These are phyloP conservation scores for Tanaodytes sp. DNA, from an alignment of 2,888 invertebrate genomes.

Conservation along the genomic window DNA sequence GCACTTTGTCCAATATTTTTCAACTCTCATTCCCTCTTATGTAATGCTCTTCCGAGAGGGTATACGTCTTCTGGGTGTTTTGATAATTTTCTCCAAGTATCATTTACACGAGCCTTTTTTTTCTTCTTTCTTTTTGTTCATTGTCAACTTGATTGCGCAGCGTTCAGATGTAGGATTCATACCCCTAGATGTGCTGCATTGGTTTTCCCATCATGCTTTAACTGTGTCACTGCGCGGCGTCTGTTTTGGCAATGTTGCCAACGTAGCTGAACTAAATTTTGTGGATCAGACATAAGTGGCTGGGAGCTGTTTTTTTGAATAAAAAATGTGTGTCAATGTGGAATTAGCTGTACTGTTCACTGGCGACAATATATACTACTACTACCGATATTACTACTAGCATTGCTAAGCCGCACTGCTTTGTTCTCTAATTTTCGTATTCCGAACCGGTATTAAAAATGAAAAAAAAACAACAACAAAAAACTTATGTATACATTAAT, in stretches of 20 bases:
- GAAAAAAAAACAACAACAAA: too few species aligned
- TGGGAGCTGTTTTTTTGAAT: conserved; percentile 5
- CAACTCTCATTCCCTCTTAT: conserved; percentile 23
- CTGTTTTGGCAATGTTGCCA: conserved; percentile 37
- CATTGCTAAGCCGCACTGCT: too few species aligned
- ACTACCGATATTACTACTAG: too few species aligned
- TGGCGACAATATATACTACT: too few species aligned
- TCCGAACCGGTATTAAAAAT: too few species aligned
- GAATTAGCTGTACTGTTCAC: conserved; percentile 7
- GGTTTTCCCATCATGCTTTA: conserved; percentile 35
- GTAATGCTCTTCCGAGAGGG: conserved; percentile 4
- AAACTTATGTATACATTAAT: too few species aligned
- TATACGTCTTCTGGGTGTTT: conserved; percentile 22
- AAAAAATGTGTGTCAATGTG: conserved; percentile 15
- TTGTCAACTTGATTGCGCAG: conserved; percentile 39
- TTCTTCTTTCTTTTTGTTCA: conserved; percentile 29
- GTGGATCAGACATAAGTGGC: conserved; percentile 14
- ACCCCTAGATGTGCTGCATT: conserved; percentile 26
- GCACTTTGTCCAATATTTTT: conserved; percentile 27
- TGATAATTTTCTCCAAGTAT: conserved; percentile 28
- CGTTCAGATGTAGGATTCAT: conserved; percentile 25
- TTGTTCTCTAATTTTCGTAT: too few species aligned
- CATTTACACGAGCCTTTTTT: conserved; percentile 23
- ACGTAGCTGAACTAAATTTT: conserved; percentile 15
- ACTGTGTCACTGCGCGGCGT: conserved; percentile 27